Evolutionary conservation across 2,888 invertebrate species (phyloP), one percentile per base, ranked within the genome.

Genomic region (Caenorhabditis sp.): DNA sequence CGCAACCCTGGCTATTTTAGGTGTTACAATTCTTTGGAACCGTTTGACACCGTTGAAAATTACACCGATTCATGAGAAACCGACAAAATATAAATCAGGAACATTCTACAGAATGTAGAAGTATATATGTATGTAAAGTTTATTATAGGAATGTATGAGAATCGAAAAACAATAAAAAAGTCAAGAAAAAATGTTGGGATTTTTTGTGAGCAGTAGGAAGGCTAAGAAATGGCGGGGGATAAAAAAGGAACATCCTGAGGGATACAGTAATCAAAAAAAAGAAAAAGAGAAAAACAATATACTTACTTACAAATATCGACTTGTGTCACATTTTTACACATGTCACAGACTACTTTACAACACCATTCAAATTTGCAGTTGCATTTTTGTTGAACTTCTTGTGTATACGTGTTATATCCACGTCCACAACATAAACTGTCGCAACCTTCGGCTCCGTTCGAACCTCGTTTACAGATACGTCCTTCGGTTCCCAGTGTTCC

Each of bases 391-490:
- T 72, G 71, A 8, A 71, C 60, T 62, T 86, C 82, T 50, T 83
- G 69, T 12, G 81, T 81, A 62, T 82, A 81, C 14, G 83, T 82
- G 60, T 87, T 81, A 72, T 87, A 86, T 54, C 87, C 87, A 10
- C 87, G 76, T n/a, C 87, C 87, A 59, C 87, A 87, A 66, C 87
- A 87, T 31, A 87, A 73, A 60, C 82, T 64, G 53, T 88, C 86
- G 65, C 87, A 87, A 19, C 85, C 83, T 69, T 86, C 84, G 17
- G 83, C 69, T 21, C 83, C 85, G 36, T 66, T 54, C 12, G 83
- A 77, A 4, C 81, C 81, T 36, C 81, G 77, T 62, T 79, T 79
- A 82, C 87, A 87, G n/a, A 77, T 64, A 36, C 87, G 72, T 49
- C 87, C 88, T 58, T 79, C 78, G 0, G 88, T 87, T 21, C 88